Percentiles rank a stretch among this genome's conserved stretches.
phyloP scores from a whole-genome alignment of 1,140 invertebrate species.

The Thaumatotibia leucotreta region DNA sequence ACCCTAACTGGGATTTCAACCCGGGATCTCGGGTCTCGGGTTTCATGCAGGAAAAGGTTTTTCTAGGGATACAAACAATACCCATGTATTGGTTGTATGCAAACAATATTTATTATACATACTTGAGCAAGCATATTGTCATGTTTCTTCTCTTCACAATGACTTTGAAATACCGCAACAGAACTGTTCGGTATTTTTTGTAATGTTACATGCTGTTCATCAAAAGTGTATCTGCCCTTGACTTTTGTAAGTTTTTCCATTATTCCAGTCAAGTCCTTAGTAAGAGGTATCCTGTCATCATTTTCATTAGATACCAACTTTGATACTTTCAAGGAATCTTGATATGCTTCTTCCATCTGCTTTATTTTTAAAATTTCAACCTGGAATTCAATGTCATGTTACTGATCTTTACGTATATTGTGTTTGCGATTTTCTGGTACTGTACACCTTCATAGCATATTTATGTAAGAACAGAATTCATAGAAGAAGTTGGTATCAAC shows the following conservation, averaged over 20 bases:
- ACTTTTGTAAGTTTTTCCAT: slow-evolving; percentile 69
- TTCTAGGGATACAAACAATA: no score
- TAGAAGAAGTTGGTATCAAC: no score
- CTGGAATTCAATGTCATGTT: slow-evolving; percentile 36
- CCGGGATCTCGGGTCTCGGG: no score
- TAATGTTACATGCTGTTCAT: slow-evolving; percentile 56
- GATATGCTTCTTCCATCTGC: slow-evolving; percentile 58
- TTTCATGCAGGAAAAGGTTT: no score
- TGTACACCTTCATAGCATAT: no score
- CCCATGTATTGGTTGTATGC: no score
- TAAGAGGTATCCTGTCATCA: slow-evolving; percentile 68
- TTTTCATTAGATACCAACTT: slow-evolving; percentile 35
- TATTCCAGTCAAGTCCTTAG: slow-evolving; percentile 79
- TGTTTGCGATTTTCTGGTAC: no score
- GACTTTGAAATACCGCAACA: slow-evolving; percentile 75
- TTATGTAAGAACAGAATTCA: slow-evolving; percentile 15
- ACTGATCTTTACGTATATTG: not conserved
- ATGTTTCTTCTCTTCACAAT: slow-evolving; percentile 26
- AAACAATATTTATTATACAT: slow-evolving; percentile 22
- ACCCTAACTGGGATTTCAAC: no score
- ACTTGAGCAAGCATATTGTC: slow-evolving; percentile 74
- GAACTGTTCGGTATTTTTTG: slow-evolving; percentile 73
- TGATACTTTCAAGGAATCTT: slow-evolving; percentile 51
- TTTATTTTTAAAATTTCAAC: slow-evolving; percentile 63
- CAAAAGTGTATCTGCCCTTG: slow-evolving; percentile 35